phyloP scores from a whole-genome alignment of 2,888 invertebrate genomes.

The Acleris sparsana region DNA sequence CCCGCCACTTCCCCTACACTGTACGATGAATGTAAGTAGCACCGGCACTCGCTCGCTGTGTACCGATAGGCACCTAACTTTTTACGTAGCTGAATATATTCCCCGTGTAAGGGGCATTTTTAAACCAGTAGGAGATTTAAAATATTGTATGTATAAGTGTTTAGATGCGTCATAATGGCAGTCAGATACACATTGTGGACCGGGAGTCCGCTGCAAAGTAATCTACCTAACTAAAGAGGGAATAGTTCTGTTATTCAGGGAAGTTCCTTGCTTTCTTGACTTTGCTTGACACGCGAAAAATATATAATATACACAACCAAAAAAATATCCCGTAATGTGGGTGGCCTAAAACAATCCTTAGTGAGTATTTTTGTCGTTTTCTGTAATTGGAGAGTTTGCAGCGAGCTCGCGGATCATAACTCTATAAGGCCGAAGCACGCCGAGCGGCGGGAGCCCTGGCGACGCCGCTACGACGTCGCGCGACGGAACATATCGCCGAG shows the following conservation, averaged over 20 bases:
- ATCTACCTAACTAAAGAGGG: no score
- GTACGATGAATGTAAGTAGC: constrained; percentile 11
- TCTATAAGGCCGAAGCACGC: constrained; percentile 12
- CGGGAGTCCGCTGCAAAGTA: no score
- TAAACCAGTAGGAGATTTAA: constrained; percentile 31
- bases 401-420: neutral
- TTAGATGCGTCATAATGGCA: constrained; percentile 35
- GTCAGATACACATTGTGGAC: constrained; percentile 10
- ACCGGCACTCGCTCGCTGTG: constrained; percentile 31
- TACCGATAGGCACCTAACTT: constrained; percentile 31
- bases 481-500: constrained; percentile 8
- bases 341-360: no score
- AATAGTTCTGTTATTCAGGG: no score
- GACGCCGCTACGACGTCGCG: neutral
- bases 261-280: no score
- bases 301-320: no score
- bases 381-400: no score
- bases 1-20: neutral
- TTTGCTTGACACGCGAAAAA: no score
- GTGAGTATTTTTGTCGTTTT: no score
- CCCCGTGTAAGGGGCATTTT: constrained; percentile 29
- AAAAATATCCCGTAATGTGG: no score
- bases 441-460: neutral
- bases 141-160: constrained; percentile 24
- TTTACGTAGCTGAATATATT: constrained; percentile 22